Conservation (phyloP, 2,888 invertebrate species). For the Netelia inedita region DNA sequence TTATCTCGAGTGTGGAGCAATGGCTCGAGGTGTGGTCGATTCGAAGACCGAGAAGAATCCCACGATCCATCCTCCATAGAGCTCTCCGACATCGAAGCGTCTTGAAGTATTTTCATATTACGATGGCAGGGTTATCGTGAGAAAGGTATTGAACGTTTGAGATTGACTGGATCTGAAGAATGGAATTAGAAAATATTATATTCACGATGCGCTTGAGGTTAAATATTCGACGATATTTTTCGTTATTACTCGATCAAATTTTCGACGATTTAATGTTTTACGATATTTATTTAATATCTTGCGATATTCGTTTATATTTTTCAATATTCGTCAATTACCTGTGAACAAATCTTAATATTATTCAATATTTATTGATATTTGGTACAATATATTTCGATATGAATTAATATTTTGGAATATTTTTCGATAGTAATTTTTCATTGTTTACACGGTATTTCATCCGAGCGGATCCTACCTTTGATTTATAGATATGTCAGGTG, state of each 20-base stretch:
- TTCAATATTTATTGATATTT: no score
- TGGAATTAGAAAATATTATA: no score
- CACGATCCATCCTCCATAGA: conserved; percentile 54
- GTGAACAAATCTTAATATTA: no score
- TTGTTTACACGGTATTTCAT: background rate
- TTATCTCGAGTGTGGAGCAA: conserved; percentile 38
- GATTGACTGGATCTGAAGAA: background rate
- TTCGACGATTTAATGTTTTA: no score
- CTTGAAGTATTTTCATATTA: conserved; percentile 25
- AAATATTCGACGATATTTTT: no score
- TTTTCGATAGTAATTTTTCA: background rate
- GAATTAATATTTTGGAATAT: no score
- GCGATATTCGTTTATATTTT: no score
- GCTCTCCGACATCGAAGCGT: background rate
- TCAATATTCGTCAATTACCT: no score
- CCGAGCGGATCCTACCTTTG: background rate
- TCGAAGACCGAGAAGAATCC: conserved; percentile 37
- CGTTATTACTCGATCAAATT: no score
- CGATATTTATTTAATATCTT: no score
- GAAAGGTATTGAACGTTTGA: conserved; percentile 16
- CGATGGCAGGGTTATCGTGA: conserved; percentile 8
- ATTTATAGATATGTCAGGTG: background rate
- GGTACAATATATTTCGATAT: no score
- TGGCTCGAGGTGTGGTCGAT: conserved; percentile 54
- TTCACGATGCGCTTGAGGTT: no score